A percentile compares a stretch with the other conserved stretches of the same genome.
Conservation (phyloP, 1,140 invertebrate species). For the Vanessa tameamea region DNA sequence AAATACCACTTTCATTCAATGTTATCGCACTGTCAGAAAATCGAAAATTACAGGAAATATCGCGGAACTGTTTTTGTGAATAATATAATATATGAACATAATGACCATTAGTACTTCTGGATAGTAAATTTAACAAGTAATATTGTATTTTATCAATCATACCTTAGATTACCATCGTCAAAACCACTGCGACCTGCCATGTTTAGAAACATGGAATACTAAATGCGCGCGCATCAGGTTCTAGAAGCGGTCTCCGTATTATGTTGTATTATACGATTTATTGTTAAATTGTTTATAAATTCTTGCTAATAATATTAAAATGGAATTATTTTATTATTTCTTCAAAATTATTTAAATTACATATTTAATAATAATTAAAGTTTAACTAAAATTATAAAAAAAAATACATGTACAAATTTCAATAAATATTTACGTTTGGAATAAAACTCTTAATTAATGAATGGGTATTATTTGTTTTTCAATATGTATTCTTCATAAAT, state of each 20-base stretch:
- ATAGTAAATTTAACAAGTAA: constrained; percentile 26
- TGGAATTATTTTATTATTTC: too few species aligned
- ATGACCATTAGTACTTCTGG: not conserved
- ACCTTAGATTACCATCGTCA: constrained; percentile 80
- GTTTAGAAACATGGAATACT: constrained; percentile 78
- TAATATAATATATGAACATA: constrained; percentile 22
- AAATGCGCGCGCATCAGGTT: constrained; percentile 73
- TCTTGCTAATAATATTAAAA: not conserved
- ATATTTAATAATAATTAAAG: not conserved
- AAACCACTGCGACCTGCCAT: constrained; percentile 81
- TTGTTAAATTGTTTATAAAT: not conserved
- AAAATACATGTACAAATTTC: too few species aligned
- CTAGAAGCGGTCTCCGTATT: constrained; percentile 44
- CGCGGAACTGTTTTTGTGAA: constrained; percentile 18
- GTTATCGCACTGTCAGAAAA: constrained; percentile 64
- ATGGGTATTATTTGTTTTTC: not conserved
- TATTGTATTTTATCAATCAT: constrained; percentile 50
- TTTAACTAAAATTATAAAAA: not conserved
- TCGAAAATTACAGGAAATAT: constrained; percentile 39
- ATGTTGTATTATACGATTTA: not conserved
- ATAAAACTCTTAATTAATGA: not conserved
- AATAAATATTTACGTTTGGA: too few species aligned
- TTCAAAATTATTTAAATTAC: too few species aligned
- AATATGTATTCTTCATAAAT: too few species aligned
- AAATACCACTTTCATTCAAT: constrained; percentile 68